These are phyloP conservation scores for Tromatobia lineatoria DNA, from an alignment of 2,888 invertebrate genomes.

Conservation along the genomic window DNA sequence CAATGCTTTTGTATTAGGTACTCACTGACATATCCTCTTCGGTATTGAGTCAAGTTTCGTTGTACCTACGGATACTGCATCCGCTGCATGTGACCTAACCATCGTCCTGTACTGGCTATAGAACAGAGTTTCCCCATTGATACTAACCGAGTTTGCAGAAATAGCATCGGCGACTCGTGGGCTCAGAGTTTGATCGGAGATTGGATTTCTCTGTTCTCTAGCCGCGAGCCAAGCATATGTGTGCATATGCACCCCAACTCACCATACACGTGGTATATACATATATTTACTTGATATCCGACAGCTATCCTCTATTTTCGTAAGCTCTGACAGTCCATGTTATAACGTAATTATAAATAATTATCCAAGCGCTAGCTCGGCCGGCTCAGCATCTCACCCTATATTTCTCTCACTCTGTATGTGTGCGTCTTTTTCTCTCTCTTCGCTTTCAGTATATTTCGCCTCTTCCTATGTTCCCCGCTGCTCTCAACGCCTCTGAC, in stretches of 20 bases:
- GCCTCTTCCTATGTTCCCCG: not conserved
- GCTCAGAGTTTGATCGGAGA: conserved; percentile 40
- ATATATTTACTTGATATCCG: conserved; percentile 9
- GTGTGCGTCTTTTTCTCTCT: conserved; percentile 14
- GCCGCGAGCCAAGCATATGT: not conserved
- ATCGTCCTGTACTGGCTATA: not conserved
- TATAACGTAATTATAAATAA: conserved; percentile 31
- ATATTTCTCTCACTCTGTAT: not conserved
- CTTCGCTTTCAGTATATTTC: not conserved
- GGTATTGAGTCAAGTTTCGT: conserved; percentile 40
- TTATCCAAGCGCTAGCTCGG: conserved; percentile 15
- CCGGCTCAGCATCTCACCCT: conserved; percentile 23
- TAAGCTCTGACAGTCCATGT: not conserved
- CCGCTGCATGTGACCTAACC: conserved; percentile 16
- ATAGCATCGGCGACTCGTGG: conserved; percentile 12
- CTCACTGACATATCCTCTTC: not conserved
- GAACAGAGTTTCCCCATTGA: conserved; percentile 42
- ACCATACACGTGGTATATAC: not conserved
- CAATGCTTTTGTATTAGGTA: conserved; percentile 44
- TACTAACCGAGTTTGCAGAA: conserved; percentile 40
- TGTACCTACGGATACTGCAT: not conserved
- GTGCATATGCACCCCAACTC: not conserved
- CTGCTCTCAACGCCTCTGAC: conserved; percentile 1
- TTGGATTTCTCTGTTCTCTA: conserved; percentile 36
- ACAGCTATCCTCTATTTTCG: conserved; percentile 23